These are phyloP conservation scores for Microtus richardsoni DNA, from an alignment of 2,113 vertebrate genomes.

Conservation along the genomic window DNA sequence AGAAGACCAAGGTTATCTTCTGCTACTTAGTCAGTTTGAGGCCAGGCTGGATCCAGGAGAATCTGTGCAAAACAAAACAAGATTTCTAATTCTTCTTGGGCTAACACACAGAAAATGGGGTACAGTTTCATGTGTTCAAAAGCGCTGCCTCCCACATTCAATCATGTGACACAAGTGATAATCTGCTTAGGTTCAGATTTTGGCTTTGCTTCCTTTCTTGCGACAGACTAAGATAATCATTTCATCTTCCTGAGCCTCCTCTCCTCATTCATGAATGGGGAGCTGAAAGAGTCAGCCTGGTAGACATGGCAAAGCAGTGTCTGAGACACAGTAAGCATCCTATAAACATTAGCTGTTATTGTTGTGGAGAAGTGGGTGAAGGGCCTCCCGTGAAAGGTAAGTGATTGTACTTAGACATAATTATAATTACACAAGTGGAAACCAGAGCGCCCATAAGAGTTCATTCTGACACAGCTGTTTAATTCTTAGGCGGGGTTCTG, in stretches of 20 bases:
- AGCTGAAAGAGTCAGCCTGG: not conserved
- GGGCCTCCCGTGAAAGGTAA: conserved; percentile 29
- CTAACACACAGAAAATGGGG: not conserved
- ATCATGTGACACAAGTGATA: not conserved
- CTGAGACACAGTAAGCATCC: not conserved
- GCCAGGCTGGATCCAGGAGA: not conserved
- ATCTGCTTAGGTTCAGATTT: not conserved
- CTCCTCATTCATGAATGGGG: not conserved
- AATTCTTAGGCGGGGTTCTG: conserved; percentile 32
- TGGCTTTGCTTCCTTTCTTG: conserved; percentile 1
- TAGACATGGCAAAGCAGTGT: not conserved
- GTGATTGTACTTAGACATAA: conserved; percentile 55
- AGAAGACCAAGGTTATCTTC: not conserved
- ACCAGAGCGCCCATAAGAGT: conserved; percentile 11
- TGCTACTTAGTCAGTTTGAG: not conserved
- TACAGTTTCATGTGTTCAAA: not conserved
- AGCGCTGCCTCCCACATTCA: not conserved
- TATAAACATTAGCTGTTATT: not conserved
- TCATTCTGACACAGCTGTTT: conserved; percentile 34
- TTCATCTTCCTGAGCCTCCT: not conserved
- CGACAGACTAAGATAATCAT: conserved; percentile 19
- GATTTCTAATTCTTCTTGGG: not conserved
- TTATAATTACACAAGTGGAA: conserved; percentile 49
- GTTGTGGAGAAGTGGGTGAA: not conserved
- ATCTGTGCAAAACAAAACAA: not conserved